These are phyloP conservation scores for Tamias sibiricus DNA, from an alignment of 2,113 vertebrate genomes.

Conservation along the genomic window DNA sequence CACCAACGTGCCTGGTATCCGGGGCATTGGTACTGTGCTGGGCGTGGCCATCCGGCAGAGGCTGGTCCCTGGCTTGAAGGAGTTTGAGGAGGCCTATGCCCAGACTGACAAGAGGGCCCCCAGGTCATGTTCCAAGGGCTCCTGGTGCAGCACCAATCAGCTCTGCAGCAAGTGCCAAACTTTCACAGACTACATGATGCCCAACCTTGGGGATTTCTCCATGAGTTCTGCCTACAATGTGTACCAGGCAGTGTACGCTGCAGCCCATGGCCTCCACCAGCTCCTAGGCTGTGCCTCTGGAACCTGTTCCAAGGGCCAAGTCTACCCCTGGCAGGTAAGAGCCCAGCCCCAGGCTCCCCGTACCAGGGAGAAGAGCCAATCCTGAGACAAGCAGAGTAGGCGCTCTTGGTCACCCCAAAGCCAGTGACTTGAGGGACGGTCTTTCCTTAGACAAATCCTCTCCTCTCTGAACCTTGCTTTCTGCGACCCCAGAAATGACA, in stretches of 20 bases:
- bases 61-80: conserved; percentile 79
- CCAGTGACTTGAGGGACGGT: neutral
- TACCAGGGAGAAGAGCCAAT: neutral
- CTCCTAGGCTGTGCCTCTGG: conserved; percentile 85
- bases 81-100: conserved; percentile 76
- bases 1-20: conserved; percentile 82
- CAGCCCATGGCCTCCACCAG: conserved; percentile 89
- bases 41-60: conserved; percentile 85
- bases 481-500: neutral
- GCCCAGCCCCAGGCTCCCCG: neutral
- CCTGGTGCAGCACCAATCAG: conserved; percentile 82
- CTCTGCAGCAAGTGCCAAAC: conserved; percentile 78
- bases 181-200: neutral
- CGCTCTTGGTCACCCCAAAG: neutral
- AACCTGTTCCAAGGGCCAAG: conserved; percentile 78
- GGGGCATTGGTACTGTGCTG: conserved; percentile 85
- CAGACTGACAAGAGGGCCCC: fast-evolving
- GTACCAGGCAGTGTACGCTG: conserved; percentile 87
- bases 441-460: neutral
- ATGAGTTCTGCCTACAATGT: conserved; percentile 83
- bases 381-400: neutral
- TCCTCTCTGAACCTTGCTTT: neutral
- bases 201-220: neutral
- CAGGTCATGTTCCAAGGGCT: fast-evolving
- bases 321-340: conserved; percentile 90